These are phyloP conservation scores for Papilio protenor DNA, from an alignment of 2,888 invertebrate species.

Conservation along the genomic window DNA sequence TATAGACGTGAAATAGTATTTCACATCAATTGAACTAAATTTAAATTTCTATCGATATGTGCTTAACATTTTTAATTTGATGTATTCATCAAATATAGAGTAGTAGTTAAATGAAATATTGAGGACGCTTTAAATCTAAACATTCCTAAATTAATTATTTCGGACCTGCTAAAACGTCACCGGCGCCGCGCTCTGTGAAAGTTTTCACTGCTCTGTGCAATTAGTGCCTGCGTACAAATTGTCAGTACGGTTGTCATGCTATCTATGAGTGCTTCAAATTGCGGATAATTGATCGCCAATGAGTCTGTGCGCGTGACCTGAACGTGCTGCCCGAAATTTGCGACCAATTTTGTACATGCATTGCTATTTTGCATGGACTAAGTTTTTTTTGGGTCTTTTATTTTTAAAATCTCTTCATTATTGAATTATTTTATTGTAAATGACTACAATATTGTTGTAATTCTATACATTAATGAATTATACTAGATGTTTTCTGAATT, in stretches of 20 bases:
- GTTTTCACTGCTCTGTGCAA: constrained; percentile 68
- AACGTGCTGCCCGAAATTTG: constrained; percentile 50
- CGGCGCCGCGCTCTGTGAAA: constrained; percentile 58
- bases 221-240: constrained; percentile 72
- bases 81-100: neutral
- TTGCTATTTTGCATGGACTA: neutral
- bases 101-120: constrained; percentile 46
- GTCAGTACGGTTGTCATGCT: constrained; percentile 64
- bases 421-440: neutral
- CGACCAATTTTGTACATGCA: constrained; percentile 44
- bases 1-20: neutral
- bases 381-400: neutral
- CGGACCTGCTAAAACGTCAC: constrained; percentile 57
- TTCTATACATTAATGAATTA: neutral
- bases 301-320: constrained; percentile 64
- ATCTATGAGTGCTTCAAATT: constrained; percentile 76
- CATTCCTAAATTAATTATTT: constrained; percentile 63
- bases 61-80: neutral
- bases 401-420: neutral
- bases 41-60: neutral
- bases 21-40: constrained; percentile 2
- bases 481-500: neutral
- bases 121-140: constrained; percentile 51
- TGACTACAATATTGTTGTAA: neutral
- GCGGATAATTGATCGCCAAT: constrained; percentile 78